phyloP scores from a whole-genome alignment of 2,797 vertebrate species.

The Enteromius paludinosus region DNA sequence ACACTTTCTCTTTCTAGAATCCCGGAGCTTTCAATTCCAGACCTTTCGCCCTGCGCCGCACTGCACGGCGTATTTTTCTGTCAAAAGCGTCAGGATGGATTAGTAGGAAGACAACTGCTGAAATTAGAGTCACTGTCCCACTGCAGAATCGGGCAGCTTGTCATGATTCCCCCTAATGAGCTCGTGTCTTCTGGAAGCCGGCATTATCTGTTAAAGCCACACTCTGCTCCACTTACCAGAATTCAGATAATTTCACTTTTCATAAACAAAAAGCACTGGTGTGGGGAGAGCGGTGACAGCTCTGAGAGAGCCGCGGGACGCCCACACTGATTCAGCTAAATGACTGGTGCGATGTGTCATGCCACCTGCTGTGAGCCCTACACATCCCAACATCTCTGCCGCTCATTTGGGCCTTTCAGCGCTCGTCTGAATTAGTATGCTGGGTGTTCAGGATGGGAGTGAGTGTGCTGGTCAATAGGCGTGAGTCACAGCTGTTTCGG shows the following conservation, averaged over 20 bases:
- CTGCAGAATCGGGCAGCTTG: conserved; percentile 36
- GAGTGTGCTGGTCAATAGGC: conserved; percentile 29
- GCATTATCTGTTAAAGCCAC: conserved; percentile 48
- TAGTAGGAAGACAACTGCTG: conserved; percentile 45
- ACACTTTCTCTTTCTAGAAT: conserved; percentile 11
- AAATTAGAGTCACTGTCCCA: conserved; percentile 43
- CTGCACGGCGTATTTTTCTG: conserved; percentile 40
- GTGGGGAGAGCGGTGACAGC: conserved; percentile 45
- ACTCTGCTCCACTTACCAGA: conserved; percentile 32
- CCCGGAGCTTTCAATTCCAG: conserved; percentile 28
- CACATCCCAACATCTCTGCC: neutral
- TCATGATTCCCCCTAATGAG: conserved; percentile 49
- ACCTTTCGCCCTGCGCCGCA: conserved; percentile 13
- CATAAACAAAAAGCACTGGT: conserved; percentile 48
- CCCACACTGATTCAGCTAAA: conserved; percentile 45
- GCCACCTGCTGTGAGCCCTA: conserved; percentile 35
- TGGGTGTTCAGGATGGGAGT: conserved; percentile 28
- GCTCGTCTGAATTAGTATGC: conserved; percentile 28
- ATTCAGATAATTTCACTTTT: conserved; percentile 47
- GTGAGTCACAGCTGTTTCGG: conserved; percentile 31
- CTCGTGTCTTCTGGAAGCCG: conserved; percentile 49
- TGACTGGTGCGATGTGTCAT: conserved; percentile 36
- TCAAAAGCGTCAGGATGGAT: conserved; percentile 55
- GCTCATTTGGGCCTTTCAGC: conserved; percentile 36
- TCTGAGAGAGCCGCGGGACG: conserved; percentile 38